Percentiles rank a stretch among this genome's conserved stretches.
These are phyloP conservation scores for Ceratosolen solmsi DNA, from an alignment of 1,140 invertebrate species.

Conservation along the genomic window DNA sequence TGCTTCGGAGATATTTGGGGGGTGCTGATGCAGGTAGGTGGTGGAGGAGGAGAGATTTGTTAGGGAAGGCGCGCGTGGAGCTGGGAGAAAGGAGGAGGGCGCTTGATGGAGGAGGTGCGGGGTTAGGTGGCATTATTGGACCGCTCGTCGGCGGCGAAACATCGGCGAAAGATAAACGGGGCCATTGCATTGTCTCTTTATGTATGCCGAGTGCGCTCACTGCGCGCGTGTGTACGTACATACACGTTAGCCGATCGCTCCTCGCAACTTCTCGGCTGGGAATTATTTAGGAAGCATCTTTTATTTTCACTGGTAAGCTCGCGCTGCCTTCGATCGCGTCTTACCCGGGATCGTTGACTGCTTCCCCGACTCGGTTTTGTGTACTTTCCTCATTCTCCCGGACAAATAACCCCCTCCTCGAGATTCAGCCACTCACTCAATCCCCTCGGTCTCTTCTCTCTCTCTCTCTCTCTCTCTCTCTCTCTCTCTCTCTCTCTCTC, in stretches of 20 bases:
- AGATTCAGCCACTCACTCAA: neutral
- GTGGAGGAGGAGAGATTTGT: too few relatives aligned
- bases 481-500: neutral
- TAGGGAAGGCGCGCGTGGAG: too few relatives aligned
- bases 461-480: neutral
- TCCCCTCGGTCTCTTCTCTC: neutral
- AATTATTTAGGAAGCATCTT: conserved; percentile 27
- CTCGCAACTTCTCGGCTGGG: conserved; percentile 16
- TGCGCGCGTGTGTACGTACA: neutral
- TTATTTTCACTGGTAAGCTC: neutral
- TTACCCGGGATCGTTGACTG: conserved; percentile 15
- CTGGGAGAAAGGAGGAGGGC: too few relatives aligned
- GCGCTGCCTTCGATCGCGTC: neutral
- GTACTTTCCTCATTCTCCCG: conserved; percentile 11
- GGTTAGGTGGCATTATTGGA: neutral
- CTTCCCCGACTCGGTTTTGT: neutral
- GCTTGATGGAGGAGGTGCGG: too few relatives aligned
- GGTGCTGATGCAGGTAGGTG: neutral
- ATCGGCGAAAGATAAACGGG: conserved; percentile 21
- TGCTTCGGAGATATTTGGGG: conserved; percentile 33
- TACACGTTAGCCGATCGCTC: neutral
- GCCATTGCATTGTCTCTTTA: conserved; percentile 30
- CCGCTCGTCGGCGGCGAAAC: neutral
- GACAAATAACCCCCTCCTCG: conserved; percentile 28
- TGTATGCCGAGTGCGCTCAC: conserved; percentile 13